These are phyloP conservation scores for Tenebrio molitor DNA, from an alignment of 1,140 invertebrate species.

Conservation along the genomic window DNA sequence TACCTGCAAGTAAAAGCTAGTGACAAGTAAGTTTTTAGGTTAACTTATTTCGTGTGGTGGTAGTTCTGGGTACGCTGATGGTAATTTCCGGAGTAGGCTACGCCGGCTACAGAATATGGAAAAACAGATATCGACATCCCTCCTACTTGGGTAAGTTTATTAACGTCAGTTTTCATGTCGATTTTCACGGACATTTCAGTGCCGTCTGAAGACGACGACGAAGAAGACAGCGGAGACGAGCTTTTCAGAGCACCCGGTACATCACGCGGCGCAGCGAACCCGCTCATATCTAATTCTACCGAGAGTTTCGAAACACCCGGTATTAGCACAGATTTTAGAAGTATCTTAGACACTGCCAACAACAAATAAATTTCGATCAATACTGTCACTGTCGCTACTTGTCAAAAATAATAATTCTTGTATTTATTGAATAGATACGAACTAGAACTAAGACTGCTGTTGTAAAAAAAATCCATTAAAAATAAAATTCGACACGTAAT, in stretches of 20 bases:
- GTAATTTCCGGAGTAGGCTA: slow-evolving; percentile 48
- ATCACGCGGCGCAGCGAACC: slow-evolving; percentile 42
- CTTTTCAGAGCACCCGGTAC: slow-evolving; percentile 54
- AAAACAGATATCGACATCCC: slow-evolving; percentile 50
- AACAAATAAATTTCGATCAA: slow-evolving; percentile 42
- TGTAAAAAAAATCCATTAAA: no score
- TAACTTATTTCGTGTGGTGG: slow-evolving; percentile 43
- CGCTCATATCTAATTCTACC: slow-evolving; percentile 26
- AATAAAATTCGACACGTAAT: no score
- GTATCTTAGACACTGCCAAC: slow-evolving; percentile 52
- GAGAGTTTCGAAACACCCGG: slow-evolving; percentile 38
- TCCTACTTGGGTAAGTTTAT: slow-evolving; percentile 49
- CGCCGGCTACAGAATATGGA: slow-evolving; percentile 51
- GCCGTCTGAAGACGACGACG: slow-evolving; percentile 52
- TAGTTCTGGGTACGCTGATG: slow-evolving; percentile 49
- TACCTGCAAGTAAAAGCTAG: no score
- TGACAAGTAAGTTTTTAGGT: slow-evolving; percentile 46
- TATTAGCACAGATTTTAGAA: slow-evolving; percentile 55
- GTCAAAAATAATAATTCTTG: slow-evolving; percentile 1
- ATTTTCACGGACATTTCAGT: slow-evolving; percentile 18
- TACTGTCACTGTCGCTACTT: neutral
- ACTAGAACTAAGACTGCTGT: no score
- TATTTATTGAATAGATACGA: no score
- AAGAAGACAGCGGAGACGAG: slow-evolving; percentile 56
- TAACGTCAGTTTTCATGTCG: neutral